Percentiles rank a stretch among this genome's conserved stretches.
Conservation (phyloP, 2,888 invertebrate genomes). For the Lysandra bellargus region DNA sequence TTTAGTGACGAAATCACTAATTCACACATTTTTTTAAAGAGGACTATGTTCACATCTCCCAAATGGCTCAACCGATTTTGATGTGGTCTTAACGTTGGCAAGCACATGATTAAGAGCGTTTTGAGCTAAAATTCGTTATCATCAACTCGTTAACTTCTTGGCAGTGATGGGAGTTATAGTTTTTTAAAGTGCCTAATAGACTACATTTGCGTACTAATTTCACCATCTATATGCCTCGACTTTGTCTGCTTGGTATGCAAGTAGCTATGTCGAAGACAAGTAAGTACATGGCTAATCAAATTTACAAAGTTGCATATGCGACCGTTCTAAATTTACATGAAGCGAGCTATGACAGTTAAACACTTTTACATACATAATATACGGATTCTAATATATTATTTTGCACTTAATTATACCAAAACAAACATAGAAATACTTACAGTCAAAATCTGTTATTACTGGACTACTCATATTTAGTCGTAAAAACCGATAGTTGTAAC, state of each 20-base stretch:
- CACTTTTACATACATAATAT: background rate
- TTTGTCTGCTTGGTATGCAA: constrained; percentile 60
- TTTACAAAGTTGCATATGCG: constrained; percentile 47
- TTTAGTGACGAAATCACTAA: background rate
- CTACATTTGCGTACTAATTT: constrained; percentile 5
- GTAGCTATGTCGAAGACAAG: constrained; percentile 52
- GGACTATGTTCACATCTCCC: background rate
- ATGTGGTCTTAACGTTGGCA: background rate
- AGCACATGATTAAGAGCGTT: no score
- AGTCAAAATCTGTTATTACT: no score
- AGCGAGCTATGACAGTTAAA: constrained; percentile 39
- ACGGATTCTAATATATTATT: background rate
- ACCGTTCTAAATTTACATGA: constrained; percentile 44
- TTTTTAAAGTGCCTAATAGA: background rate
- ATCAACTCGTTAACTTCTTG: no score
- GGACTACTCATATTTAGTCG: no score
- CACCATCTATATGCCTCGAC: constrained; percentile 47
- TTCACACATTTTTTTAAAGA: background rate
- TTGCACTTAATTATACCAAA: background rate
- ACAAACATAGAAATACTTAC: background rate
- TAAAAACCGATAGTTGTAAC: no score
- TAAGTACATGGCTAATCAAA: constrained; percentile 56
- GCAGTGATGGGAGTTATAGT: background rate
- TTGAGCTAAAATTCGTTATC: no score
- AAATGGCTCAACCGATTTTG: background rate